A percentile compares a stretch with the other conserved stretches of the same genome.
Conservation (phyloP, 2,113 vertebrate species). For the Bostrychus sinensis region DNA sequence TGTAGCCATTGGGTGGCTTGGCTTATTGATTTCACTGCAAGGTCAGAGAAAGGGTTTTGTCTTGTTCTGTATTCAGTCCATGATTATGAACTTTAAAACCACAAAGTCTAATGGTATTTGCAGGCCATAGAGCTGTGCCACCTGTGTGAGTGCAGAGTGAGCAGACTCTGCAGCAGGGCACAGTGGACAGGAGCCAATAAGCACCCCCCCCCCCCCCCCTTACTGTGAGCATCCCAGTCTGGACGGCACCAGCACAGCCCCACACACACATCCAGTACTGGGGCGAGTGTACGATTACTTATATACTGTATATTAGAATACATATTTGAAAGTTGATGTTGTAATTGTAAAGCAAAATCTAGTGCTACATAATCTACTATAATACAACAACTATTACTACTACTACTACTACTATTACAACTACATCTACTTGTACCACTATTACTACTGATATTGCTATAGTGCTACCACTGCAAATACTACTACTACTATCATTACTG, state of each 20-base stretch:
- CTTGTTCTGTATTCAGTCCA: not conserved
- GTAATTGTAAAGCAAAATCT: no score
- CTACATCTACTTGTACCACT: no score
- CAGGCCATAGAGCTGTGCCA: not conserved
- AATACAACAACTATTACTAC: no score
- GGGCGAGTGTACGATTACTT: not conserved
- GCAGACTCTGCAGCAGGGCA: conserved; percentile 40
- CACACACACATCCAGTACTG: conserved; percentile 2
- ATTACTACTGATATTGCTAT: no score
- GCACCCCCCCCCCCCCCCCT: conserved; percentile 13
- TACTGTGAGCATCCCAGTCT: conserved; percentile 44
- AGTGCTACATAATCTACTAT: no score
- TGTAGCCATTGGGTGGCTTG: not conserved
- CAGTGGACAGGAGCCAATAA: conserved; percentile 20
- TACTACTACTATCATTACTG: no score
- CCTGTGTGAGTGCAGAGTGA: conserved; percentile 31
- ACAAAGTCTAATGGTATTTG: conserved; percentile 19
- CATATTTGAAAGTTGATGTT: no score
- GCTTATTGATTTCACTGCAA: not conserved
- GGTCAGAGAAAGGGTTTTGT: not conserved
- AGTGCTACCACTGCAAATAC: no score
- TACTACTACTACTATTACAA: no score
- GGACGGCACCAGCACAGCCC: conserved; percentile 59
- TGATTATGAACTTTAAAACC: not conserved
- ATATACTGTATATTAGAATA: no score